A percentile compares a stretch with the other conserved stretches of the same genome.
phyloP scores from a whole-genome alignment of 2,113 vertebrate genomes.

The Pomatorhinus ruficollis region DNA sequence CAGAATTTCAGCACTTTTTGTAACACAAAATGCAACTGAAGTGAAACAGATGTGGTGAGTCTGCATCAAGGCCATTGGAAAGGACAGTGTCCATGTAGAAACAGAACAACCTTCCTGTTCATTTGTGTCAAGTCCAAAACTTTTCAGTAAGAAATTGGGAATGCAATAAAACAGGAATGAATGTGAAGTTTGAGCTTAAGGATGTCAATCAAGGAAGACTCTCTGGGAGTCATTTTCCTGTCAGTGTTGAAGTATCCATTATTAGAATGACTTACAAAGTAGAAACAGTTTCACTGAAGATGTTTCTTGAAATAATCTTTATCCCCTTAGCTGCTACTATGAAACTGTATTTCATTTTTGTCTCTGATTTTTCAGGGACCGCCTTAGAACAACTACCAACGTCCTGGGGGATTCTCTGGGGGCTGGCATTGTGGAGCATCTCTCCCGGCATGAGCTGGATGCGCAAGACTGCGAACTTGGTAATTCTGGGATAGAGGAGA shows the following conservation, averaged over 20 bases:
- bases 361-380: constrained; percentile 79
- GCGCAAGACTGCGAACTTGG: constrained; percentile 81
- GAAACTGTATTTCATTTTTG: not conserved
- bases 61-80: not conserved
- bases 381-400: constrained; percentile 91
- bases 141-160: not conserved
- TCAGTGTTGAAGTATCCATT: not conserved
- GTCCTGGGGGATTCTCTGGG: constrained; percentile 94
- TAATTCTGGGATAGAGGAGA: constrained; percentile 83
- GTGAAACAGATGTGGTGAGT: not conserved
- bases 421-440: constrained; percentile 91
- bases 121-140: not conserved
- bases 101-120: not conserved
- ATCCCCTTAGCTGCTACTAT: not conserved
- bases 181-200: not conserved
- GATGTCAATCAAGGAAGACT: not conserved
- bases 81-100: not conserved
- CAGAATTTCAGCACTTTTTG: not conserved
- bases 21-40: not conserved
- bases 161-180: not conserved
- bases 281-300: not conserved
- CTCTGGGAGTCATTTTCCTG: not conserved
- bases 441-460: constrained; percentile 88
- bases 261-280: not conserved
- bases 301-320: not conserved